These are phyloP conservation scores for Penaeus indicus DNA, from an alignment of 1,140 invertebrate genomes.

Conservation along the genomic window DNA sequence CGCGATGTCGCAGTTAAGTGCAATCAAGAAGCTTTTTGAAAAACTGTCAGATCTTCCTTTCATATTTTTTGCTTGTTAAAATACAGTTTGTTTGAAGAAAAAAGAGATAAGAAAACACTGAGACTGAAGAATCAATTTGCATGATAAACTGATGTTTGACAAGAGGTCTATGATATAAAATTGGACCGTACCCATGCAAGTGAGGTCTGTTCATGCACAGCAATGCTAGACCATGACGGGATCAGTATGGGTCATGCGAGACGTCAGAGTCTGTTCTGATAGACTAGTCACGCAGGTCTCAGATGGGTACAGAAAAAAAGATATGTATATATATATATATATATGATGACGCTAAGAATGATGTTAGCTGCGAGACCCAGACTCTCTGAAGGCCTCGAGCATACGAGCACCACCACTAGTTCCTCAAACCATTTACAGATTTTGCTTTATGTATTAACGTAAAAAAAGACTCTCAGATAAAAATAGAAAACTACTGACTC, in stretches of 20 bases:
- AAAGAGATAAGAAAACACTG: slow-evolving; percentile 23
- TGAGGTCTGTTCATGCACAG: slow-evolving; percentile 49
- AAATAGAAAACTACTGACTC: slow-evolving; percentile 39
- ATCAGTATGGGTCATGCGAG: slow-evolving; percentile 37
- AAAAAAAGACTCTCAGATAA: slow-evolving; percentile 17
- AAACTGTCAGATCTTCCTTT: neutral
- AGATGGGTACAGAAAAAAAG: slow-evolving; percentile 19
- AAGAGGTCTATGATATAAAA: too few species aligned
- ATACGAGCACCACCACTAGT: slow-evolving; percentile 36
- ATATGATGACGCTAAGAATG: slow-evolving; percentile 31
- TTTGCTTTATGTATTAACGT: slow-evolving; percentile 7
- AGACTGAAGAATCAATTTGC: slow-evolving; percentile 2
- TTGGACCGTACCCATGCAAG: slow-evolving; percentile 39
- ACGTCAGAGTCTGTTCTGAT: neutral
- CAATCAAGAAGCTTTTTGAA: neutral
- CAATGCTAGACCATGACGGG: slow-evolving; percentile 40
- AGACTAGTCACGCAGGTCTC: slow-evolving; percentile 16
- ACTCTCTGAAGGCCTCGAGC: neutral
- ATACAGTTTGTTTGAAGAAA: neutral
- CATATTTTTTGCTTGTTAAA: too few species aligned
- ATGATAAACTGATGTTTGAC: slow-evolving; percentile 5
- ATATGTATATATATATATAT: neutral
- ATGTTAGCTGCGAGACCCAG: slow-evolving; percentile 22
- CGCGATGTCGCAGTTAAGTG: too few species aligned
- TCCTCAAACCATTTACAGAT: neutral